These are phyloP conservation scores for Salminus brasiliensis DNA, from an alignment of 2,113 vertebrate species.

Conservation along the genomic window DNA sequence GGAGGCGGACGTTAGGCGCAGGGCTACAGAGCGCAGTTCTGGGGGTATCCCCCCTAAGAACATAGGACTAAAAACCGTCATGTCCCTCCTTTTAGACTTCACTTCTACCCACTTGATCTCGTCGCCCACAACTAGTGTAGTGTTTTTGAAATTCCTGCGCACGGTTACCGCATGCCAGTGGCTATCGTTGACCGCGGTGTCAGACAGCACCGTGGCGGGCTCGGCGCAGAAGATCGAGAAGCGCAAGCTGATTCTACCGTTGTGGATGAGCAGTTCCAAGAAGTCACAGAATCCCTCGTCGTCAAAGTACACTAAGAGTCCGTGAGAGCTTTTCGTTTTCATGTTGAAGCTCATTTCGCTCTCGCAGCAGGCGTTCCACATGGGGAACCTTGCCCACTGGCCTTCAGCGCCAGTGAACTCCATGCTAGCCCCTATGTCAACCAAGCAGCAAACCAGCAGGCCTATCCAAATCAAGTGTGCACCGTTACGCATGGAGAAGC, in stretches of 20 bases:
- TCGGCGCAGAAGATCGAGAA: slow-evolving; percentile 98
- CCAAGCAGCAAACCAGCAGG: slow-evolving; percentile 85
- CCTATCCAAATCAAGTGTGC: slow-evolving; percentile 82
- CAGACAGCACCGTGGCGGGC: slow-evolving; percentile 88
- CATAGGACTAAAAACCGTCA: slow-evolving; percentile 96
- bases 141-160: slow-evolving; percentile 95
- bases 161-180: slow-evolving; percentile 89
- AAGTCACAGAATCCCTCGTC: slow-evolving; percentile 99
- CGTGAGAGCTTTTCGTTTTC: slow-evolving; percentile 94
- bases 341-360: slow-evolving; percentile 99
- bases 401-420: slow-evolving; percentile 95
- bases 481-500: slow-evolving; percentile 60
- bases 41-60: slow-evolving; percentile 91
- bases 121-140: slow-evolving; percentile 87
- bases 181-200: slow-evolving; percentile 90
- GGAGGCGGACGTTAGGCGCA: slow-evolving; percentile 87
- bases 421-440: slow-evolving; percentile 85
- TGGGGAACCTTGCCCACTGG: slow-evolving; percentile 97
- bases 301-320: slow-evolving; percentile 96
- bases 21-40: slow-evolving; percentile 84
- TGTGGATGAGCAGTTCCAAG: slow-evolving; percentile 93
- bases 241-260: slow-evolving; percentile 91
- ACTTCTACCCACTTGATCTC: slow-evolving; percentile 96
- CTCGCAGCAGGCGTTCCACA: slow-evolving; percentile 99
- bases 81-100: slow-evolving; percentile 94